Base-by-base conservation (phyloP, 2,113 vertebrate species). In the Perccottus glenii region DNA sequence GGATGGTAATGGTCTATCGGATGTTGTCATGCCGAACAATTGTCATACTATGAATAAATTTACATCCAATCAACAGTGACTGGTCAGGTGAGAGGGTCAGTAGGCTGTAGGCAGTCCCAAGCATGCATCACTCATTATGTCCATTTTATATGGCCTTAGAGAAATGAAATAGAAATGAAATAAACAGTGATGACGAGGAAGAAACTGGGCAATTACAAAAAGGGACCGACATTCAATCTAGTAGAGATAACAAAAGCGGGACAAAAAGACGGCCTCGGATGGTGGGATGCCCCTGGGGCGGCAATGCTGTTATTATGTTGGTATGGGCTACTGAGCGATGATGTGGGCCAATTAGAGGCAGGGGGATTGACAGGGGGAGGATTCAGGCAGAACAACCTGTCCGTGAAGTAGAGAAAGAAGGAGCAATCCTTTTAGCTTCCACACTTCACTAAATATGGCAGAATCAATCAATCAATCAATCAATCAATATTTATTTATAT, bases 251-350 rank as follows among this genome's bases (percentile, higher is more conserved):
- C 82, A 88, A 87, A 90, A 74, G 70, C 67, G 80, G 75, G 56
- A 78, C 44, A 44, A 73, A 73, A 55, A 66, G 72, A 76, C 69
- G 70, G 79, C 73, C 65, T 74, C 58, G 85, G 81, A 88, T 90
- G 82, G 78, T 64, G 79, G 73, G 78, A 80, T 83, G 85, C 72
- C 89, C 87, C 86, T 77, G 71, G 78, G 89, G 86, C 65, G 15
- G 75, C 71, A 84, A 51, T 65, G 67, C 77, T 81, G 84, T 86
- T 89, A 90, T 87, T 89, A 89, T 87, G 80, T 82, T 86, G 86
- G 88, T 86, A 77, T 77, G 83, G 76, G 78, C 78, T 85, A 80
- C 78, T 49, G 86, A 86, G 81, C 83, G 70, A 78, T 19, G 16
- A 78, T 81, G 78, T 69, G 71, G 82, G 86, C 78, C 84, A 89